Evolutionary conservation across 1,140 invertebrate species (phyloP).

Genomic region (Ruditapes philippinarum): DNA sequence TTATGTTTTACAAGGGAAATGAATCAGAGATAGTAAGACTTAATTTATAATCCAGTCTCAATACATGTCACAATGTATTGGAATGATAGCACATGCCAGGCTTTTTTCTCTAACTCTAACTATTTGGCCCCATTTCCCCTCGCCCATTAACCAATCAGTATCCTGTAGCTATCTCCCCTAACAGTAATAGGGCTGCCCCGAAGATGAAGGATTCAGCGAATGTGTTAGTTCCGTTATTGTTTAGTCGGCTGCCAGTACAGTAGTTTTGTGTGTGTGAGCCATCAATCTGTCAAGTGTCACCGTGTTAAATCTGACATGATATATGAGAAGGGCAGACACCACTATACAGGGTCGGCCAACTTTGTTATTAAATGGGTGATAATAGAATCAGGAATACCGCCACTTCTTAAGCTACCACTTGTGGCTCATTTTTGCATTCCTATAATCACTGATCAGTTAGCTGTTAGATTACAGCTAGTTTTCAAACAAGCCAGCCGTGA

Average conservation of each 20-base stretch:
- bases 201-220: neutral
- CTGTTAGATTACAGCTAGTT: neutral
- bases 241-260: conserved; percentile 43
- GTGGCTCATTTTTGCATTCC: conserved; percentile 46
- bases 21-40: too few species aligned
- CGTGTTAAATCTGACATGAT: conserved; percentile 83
- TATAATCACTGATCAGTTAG: conserved; percentile 27
- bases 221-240: conserved; percentile 56
- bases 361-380: conserved; percentile 64
- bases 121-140: conserved; percentile 3
- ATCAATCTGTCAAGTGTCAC: conserved; percentile 85
- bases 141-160: conserved; percentile 27
- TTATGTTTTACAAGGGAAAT: too few species aligned
- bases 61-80: neutral
- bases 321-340: conserved; percentile 80
- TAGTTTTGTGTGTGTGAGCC: conserved; percentile 66
- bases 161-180: conserved; percentile 33
- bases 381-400: conserved; percentile 64
- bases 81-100: conserved; percentile 31
- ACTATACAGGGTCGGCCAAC: conserved; percentile 74
- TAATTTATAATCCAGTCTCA: neutral
- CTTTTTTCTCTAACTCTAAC: neutral
- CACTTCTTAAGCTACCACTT: conserved; percentile 55
- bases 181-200: conserved; percentile 4
- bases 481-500: neutral